A percentile compares a stretch with the other conserved stretches of the same genome.
These are phyloP conservation scores for Stegastes partitus DNA, from an alignment of 2,113 vertebrate species.

Conservation along the genomic window DNA sequence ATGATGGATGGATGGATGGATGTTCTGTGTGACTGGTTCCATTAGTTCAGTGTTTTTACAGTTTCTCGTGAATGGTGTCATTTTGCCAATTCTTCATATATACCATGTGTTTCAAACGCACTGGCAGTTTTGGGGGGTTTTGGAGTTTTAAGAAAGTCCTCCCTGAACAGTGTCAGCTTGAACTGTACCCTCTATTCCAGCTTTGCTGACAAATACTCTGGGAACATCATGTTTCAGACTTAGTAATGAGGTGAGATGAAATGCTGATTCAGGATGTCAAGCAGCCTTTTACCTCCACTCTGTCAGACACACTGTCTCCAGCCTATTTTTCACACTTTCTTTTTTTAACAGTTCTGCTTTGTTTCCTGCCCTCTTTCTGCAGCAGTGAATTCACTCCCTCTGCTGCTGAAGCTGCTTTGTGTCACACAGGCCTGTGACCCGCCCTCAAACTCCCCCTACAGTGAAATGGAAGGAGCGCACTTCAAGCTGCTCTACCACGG, in stretches of 20 bases:
- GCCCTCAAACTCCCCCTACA: conserved; percentile 63
- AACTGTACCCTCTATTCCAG: conserved; percentile 17
- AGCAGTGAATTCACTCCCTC: conserved; percentile 80
- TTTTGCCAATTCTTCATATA: too few relatives aligned
- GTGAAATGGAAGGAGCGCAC: conserved; percentile 88
- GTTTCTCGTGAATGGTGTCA: too few relatives aligned
- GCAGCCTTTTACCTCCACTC: conserved; percentile 6
- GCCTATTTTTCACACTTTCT: neutral
- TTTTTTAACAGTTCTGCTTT: neutral
- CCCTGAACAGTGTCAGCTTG: conserved; percentile 18
- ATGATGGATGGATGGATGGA: too few relatives aligned
- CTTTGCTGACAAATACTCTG: conserved; percentile 17
- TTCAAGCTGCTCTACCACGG: conserved; percentile 93
- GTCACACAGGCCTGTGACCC: conserved; percentile 83
- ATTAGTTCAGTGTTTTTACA: too few relatives aligned
- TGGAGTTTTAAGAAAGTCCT: neutral
- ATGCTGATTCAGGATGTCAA: conserved; percentile 45
- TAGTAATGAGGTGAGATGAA: conserved; percentile 40
- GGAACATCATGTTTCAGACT: conserved; percentile 22
- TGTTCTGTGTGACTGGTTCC: too few relatives aligned
- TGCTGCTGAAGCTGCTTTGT: conserved; percentile 91
- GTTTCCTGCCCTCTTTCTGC: conserved; percentile 8
- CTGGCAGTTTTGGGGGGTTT: too few relatives aligned
- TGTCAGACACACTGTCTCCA: neutral
- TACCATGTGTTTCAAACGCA: too few relatives aligned